Conservation (phyloP, 2,113 vertebrate genomes). For the Tenebrosternarchus preto region DNA sequence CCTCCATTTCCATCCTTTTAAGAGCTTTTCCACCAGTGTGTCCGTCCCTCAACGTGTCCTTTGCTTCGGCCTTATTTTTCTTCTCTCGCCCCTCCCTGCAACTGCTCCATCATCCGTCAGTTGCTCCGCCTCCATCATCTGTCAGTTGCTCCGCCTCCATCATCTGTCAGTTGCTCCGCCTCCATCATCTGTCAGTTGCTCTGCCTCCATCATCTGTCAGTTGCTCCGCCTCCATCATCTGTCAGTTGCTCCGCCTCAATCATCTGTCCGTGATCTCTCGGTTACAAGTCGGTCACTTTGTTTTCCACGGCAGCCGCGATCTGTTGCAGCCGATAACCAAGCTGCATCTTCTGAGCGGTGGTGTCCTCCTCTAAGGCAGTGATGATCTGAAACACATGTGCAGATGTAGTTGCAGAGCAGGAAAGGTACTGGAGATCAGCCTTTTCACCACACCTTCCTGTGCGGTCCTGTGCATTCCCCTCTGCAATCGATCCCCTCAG, state of each 20-base stretch:
- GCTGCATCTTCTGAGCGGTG: conserved; percentile 97
- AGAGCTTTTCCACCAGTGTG: conserved; percentile 11
- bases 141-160: no score
- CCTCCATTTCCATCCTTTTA: background rate
- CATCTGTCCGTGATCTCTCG: background rate
- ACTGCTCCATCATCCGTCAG: no score
- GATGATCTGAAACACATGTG: conserved; percentile 81
- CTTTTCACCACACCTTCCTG: no score
- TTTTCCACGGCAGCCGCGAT: conserved; percentile 96
- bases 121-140: background rate
- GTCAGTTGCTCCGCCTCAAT: background rate
- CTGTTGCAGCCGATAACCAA: conserved; percentile 95
- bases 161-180: background rate
- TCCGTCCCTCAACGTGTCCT: conserved; percentile 6
- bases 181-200: no score
- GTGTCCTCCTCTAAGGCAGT: conserved; percentile 91
- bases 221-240: background rate
- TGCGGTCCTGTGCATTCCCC: background rate
- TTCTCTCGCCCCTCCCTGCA: background rate
- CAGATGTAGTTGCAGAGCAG: background rate
- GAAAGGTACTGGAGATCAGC: background rate
- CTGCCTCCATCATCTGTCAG: no score
- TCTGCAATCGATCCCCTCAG: background rate
- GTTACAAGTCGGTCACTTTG: conserved; percentile 97
- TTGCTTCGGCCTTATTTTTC: background rate